Percentiles rank a stretch among this genome's conserved stretches.
Evolutionary conservation across 2,888 invertebrate genomes (phyloP).

Genomic region (Fissipunctia ypsillon): DNA sequence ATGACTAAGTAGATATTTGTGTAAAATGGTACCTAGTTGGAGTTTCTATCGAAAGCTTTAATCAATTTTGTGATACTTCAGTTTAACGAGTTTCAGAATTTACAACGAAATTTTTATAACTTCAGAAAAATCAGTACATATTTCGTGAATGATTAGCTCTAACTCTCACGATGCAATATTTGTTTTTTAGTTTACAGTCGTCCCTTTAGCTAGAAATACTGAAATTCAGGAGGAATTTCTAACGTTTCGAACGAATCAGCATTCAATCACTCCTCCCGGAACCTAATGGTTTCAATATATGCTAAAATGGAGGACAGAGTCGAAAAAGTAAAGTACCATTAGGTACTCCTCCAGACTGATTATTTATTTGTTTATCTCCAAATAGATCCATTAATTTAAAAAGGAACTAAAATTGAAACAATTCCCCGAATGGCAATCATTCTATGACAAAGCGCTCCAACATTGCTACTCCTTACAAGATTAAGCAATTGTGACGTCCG

Average conservation of each 20-base stretch:
- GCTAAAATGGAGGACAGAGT: too few species aligned
- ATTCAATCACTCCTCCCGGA: too few species aligned
- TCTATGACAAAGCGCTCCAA: constrained; percentile 2
- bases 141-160: neutral
- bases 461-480: neutral
- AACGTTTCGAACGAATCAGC: too few species aligned
- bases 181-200: neutral
- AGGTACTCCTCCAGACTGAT: too few species aligned
- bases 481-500: constrained; percentile 36
- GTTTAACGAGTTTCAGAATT: neutral
- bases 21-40: neutral
- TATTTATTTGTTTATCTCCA: too few species aligned
- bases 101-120: too few species aligned
- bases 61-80: neutral
- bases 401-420: neutral
- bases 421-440: neutral
- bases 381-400: neutral
- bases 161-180: neutral
- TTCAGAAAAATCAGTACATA: neutral
- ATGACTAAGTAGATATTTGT: neutral
- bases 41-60: neutral
- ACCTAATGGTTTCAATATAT: too few species aligned
- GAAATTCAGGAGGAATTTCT: neutral
- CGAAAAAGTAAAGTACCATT: too few species aligned
- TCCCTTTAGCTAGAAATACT: neutral